A percentile compares a stretch with the other conserved stretches of the same genome.
These are phyloP conservation scores for Meloidogyne exigua DNA, from an alignment of 1,140 invertebrate species.

Conservation along the genomic window DNA sequence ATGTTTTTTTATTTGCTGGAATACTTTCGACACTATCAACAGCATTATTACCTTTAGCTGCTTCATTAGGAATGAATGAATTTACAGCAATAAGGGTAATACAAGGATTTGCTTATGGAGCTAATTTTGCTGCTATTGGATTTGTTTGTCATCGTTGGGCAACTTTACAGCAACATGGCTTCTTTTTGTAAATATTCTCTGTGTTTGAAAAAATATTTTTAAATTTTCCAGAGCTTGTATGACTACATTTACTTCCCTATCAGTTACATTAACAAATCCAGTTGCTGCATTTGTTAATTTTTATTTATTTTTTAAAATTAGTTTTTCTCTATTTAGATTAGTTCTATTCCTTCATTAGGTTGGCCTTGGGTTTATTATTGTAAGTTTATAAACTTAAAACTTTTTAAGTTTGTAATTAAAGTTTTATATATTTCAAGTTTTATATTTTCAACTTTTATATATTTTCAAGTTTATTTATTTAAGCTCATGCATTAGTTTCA, in stretches of 20 bases:
- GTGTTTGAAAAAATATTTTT: too few relatives aligned
- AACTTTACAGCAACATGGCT: constrained; percentile 40
- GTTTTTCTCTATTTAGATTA: constrained; percentile 5
- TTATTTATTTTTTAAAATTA: constrained; percentile 6
- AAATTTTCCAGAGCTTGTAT: constrained; percentile 25
- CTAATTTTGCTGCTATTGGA: constrained; percentile 45
- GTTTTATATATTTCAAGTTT: too few relatives aligned
- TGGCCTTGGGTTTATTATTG: constrained; percentile 33
- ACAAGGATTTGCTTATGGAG: constrained; percentile 43
- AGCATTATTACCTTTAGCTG: constrained; percentile 33
- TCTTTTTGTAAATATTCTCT: constrained; percentile 40
- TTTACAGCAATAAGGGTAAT: constrained; percentile 34
- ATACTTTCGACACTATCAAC: constrained; percentile 36
- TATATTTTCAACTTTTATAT: too few relatives aligned
- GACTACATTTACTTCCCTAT: constrained; percentile 24
- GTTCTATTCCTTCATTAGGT: constrained; percentile 30
- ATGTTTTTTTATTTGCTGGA: constrained; percentile 40
- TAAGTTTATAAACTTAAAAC: background rate
- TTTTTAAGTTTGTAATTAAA: too few relatives aligned
- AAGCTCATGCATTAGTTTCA: constrained; percentile 17
- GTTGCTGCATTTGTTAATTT: constrained; percentile 22
- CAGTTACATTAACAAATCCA: constrained; percentile 27
- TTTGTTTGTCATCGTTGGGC: constrained; percentile 49
- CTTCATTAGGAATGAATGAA: constrained; percentile 27
- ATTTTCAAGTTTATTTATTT: too few relatives aligned